Percentiles rank a stretch among this genome's conserved stretches.
Evolutionary conservation across 2,113 vertebrate genomes (phyloP).

Genomic region (Antechinus stuartii): DNA sequence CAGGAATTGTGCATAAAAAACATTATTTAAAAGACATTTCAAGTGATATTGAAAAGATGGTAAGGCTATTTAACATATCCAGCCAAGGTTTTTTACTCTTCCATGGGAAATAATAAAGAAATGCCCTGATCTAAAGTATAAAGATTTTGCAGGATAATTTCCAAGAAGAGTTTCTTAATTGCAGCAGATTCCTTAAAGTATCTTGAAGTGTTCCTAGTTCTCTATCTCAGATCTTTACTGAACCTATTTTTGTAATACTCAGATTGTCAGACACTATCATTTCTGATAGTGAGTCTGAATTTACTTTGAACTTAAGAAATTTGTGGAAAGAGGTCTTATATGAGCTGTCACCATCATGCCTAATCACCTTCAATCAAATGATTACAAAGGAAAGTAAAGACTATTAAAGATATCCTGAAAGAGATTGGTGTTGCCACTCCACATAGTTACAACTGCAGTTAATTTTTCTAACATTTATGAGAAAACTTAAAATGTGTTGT

Average conservation of each 20-base stretch:
- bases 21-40: conserved; percentile 26
- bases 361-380: conserved; percentile 72
- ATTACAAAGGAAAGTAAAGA: conserved; percentile 56
- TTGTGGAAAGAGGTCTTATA: conserved; percentile 75
- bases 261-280: conserved; percentile 69
- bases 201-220: conserved; percentile 39
- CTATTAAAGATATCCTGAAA: conserved; percentile 56
- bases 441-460: conserved; percentile 35
- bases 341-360: conserved; percentile 69
- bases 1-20: conserved; percentile 22
- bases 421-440: conserved; percentile 46
- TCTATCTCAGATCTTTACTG: conserved; percentile 51
- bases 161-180: neutral
- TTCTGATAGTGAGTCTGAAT: conserved; percentile 74
- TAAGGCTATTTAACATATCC: neutral
- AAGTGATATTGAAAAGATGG: neutral
- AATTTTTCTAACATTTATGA: conserved; percentile 44
- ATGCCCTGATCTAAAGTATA: conserved; percentile 40
- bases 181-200: conserved; percentile 48
- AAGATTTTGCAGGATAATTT: conserved; percentile 37
- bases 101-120: conserved; percentile 7
- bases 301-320: conserved; percentile 70
- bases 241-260: conserved; percentile 68
- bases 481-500: conserved; percentile 52
- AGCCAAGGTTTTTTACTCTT: neutral